These are phyloP conservation scores for Drosophila eugracilis DNA, from an alignment of 1,140 invertebrate species.

Conservation along the genomic window DNA sequence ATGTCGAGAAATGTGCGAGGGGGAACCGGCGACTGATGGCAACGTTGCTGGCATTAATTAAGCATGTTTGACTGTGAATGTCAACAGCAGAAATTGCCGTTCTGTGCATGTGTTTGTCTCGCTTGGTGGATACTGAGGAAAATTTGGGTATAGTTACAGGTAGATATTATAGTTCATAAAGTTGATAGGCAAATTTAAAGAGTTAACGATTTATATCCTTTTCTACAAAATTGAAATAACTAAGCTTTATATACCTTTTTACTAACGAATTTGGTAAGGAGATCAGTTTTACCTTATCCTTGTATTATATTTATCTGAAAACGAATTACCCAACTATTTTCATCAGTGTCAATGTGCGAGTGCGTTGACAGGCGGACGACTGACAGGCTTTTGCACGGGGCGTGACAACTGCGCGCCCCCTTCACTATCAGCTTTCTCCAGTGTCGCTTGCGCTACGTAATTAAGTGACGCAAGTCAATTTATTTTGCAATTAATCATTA, in stretches of 20 bases:
- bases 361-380: conserved; percentile 59
- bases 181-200: no score
- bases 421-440: conserved; percentile 44
- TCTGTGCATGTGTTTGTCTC: conserved; percentile 33
- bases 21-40: conserved; percentile 44
- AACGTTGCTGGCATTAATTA: conserved; percentile 79
- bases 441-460: conserved; percentile 56
- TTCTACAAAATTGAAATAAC: no score
- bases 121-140: conserved; percentile 22
- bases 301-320: no score
- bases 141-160: background rate
- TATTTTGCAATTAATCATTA: conserved; percentile 84
- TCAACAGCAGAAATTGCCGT: conserved; percentile 72
- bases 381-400: conserved; percentile 41
- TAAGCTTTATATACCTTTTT: no score
- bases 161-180: background rate
- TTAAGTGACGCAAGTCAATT: conserved; percentile 84
- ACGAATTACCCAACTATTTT: background rate
- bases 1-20: conserved; percentile 25
- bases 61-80: conserved; percentile 83
- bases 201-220: no score
- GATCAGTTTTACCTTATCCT: no score
- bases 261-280: no score
- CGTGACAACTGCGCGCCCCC: conserved; percentile 44
- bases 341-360: conserved; percentile 15